Base-by-base conservation (phyloP, 2,113 vertebrate genomes). In the Axis porcinus region DNA sequence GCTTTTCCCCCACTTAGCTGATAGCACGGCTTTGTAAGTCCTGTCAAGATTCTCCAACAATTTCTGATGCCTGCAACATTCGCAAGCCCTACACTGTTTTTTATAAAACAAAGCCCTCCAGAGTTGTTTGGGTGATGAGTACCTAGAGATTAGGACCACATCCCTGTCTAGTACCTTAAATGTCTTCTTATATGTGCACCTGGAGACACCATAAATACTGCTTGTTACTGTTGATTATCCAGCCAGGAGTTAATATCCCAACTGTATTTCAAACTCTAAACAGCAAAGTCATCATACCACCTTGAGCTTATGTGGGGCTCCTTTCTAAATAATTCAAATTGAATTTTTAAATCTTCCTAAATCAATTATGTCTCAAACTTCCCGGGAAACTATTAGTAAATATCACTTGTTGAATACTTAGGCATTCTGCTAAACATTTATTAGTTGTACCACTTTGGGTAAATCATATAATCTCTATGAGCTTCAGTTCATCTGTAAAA, bases 311-410 rank as follows among this genome's bases (percentile, higher is more conserved):
- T 15, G 30, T 27, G 83, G 25, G 36, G 27, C 15, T 97, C 30
- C 82, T 83, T 94, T 96, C 50, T 89, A 95, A 94, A 52, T 64
- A 96, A 85, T 15, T 55, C 81, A 92, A 40, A 57, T 3, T 62
- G 15, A 70, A 28, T 76, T 45, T 70, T 14, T 7, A 45, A 78
- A 81, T 83, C 40, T 70, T 1, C 86, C 81, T 90, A n/a, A 87
- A 78, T 43, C 92, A 94, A 25, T 91, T 52, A 86, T 33, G 15
- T 47, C 36, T 95, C 21, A 62, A 94, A 78, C 14, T 54, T 64
- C 50, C 36, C 33, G 16, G 2, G 62, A 89, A n/a, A 89, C 40
- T 76, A 58, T 55, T 47, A 43, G 17, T 81, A 64, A 10, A n/a
- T 81, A 15, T n/a, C 11, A 47, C 57, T 47, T 90, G 50, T 47